A percentile compares a stretch with the other conserved stretches of the same genome.
phyloP scores from a whole-genome alignment of 2,113 vertebrate species.

The Acanthochromis polyacanthus region DNA sequence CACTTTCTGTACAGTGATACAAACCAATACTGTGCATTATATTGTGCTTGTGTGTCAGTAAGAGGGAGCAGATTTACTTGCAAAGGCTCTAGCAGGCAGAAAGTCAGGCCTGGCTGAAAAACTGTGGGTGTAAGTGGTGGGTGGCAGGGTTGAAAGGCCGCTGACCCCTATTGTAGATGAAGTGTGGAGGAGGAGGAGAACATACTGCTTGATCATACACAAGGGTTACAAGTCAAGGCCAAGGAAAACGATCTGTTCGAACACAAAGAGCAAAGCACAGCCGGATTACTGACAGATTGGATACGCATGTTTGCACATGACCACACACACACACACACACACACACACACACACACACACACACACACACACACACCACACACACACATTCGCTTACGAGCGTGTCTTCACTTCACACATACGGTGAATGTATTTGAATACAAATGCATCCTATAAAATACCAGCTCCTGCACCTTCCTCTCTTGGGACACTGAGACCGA shows the following conservation, averaged over 20 bases:
- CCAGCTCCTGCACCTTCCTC: constrained; percentile 18
- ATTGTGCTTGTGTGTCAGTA: constrained; percentile 28
- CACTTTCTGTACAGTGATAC: constrained; percentile 61
- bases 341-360: not conserved
- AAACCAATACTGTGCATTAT: constrained; percentile 53
- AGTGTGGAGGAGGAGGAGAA: constrained; percentile 73
- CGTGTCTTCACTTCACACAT: not conserved
- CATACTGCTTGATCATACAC: constrained; percentile 57
- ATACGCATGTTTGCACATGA: constrained; percentile 1
- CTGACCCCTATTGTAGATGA: constrained; percentile 72
- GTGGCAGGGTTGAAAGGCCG: constrained; percentile 69
- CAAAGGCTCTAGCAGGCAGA: constrained; percentile 32
- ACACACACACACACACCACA: no score
- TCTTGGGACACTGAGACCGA: constrained; percentile 24
- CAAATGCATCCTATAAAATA: constrained; percentile 21
- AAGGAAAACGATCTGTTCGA: constrained; percentile 44
- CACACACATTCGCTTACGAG: no score
- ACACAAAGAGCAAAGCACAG: constrained; percentile 44
- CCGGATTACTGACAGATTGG: constrained; percentile 13
- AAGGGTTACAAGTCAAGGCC: constrained; percentile 53
- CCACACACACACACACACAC: not conserved
- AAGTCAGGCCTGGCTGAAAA: constrained; percentile 47
- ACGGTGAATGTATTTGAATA: not conserved
- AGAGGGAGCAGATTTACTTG: constrained; percentile 24
- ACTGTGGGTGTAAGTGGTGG: constrained; percentile 76